Base-by-base conservation (phyloP, 1,140 invertebrate genomes). In the Drosophila tristis region DNA sequence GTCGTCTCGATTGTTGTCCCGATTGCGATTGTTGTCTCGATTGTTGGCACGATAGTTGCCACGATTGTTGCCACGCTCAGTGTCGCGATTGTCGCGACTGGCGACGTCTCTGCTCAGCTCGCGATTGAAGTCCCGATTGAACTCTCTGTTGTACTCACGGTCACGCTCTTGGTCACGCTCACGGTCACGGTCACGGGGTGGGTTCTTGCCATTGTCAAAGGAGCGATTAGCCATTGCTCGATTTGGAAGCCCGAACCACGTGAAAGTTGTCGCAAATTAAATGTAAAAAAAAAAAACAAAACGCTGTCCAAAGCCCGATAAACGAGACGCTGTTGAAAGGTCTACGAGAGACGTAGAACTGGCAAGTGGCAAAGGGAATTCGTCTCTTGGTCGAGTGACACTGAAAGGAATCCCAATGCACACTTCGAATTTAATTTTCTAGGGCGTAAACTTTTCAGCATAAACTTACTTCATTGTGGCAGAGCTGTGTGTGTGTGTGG, bases 311-410 rank as follows among this genome's bases (percentile, higher is more conserved):
- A 82, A 80, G 56, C 49, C 78, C 55, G 78, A 60, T 47, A 50
- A 81, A 63, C 81, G 82, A 86, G 82, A 86, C 82, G 82, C 82
- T 87, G 63, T 78, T 53, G 43, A 65, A 50, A 54, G 49, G 73
- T 85, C 80, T 77, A 84, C 62, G 57, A 65, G 62, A 82, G 70
- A 72, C 74, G 67, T 68, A 60, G 43, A 56, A 77, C 45, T 86
- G 61, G 44, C 9, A 6, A 25, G n/a, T 7, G 25, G 26, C 16
- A 11, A 11, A 15, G 4, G 8, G 13, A 15, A 3, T 25, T 2
- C 13, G 4, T n/a, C 7, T 2, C 8, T 3, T 75, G 58, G 16
- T 15, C 39, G 60, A 65, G 13, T 65, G 43, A 59, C 39, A 70
- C 48, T 79, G 9, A 4, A 39, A 4, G 4, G 4, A 58, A 49